Base-by-base conservation (phyloP, 2,888 invertebrate species). In the Ctenicera cuprea region DNA sequence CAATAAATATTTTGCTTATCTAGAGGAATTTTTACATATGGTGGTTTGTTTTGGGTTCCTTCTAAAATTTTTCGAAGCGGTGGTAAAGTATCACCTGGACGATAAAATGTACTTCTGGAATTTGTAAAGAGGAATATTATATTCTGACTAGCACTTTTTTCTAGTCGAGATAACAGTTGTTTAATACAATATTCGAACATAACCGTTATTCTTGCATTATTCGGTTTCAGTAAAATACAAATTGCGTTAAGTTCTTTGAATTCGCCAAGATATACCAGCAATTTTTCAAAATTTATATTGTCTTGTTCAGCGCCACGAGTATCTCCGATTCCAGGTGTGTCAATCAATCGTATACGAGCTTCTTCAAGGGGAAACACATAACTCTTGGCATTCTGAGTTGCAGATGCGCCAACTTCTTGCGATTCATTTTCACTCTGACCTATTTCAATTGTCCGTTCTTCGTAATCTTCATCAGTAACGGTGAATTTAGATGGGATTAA, bases 261-360 rank as follows among this genome's bases (percentile, higher is more conserved):
- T 66, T 71, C 73, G 0, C 63, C 75, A 1, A 77, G 48, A 16
- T 63, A 64, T 1, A 16, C 37, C 12, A 77, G 73, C 33, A 85
- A 81, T 30, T 80, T 80, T 62, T 84, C 84, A 70, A 82, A 84
- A 61, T 84, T 85, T n/a, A 70, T 62, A 33, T 82, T 75, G 57
- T 83, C 82, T 41, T 81, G 75, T 33, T 76, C 72, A 5, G 77
- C 74, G 0, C 83, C 84, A 20, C 81, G 76, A 1, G 81, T 82
- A 62, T 83, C 83, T 1, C 82, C 76, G 22, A 76, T 75, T 2
- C 77, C 76, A 0, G 77, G 77, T 0, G 77, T 77, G 14, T 77
- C 77, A 4, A 77, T 76, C 12, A 72, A 26, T n/a, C 72, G 57
- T 1, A 72, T 54, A 14, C 20, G 16, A n/a, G 37, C 7, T 2